These are phyloP conservation scores for Patella pellucida DNA, from an alignment of 2,888 invertebrate genomes.

Conservation along the genomic window DNA sequence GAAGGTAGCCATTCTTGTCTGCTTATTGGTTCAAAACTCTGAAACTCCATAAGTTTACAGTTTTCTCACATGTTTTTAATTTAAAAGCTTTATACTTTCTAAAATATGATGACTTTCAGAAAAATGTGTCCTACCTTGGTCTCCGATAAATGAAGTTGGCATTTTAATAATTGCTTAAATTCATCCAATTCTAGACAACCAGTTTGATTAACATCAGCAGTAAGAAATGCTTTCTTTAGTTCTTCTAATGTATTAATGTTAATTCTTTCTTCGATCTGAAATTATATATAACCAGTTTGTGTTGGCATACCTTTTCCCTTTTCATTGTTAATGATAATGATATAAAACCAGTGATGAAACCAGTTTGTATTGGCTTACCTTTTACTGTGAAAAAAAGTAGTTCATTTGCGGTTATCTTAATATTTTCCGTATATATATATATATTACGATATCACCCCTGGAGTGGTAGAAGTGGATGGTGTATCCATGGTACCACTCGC, in stretches of 20 bases:
- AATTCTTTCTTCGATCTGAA: conserved; percentile 70
- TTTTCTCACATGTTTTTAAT: background rate
- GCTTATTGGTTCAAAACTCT: too few species aligned
- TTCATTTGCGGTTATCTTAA: too few species aligned
- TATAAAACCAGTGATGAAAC: too few species aligned
- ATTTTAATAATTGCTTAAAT: conserved; percentile 67
- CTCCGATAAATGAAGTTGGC: conserved; percentile 57
- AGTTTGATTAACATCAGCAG: conserved; percentile 64
- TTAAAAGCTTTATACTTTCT: background rate
- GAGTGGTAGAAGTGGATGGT: too few species aligned
- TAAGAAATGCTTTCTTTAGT: conserved; percentile 66
- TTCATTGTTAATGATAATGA: too few species aligned
- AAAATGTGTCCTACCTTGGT: conserved; percentile 53
- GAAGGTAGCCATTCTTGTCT: too few species aligned
- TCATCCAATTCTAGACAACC: conserved; percentile 67
- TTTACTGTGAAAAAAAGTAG: too few species aligned
- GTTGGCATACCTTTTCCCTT: too few species aligned
- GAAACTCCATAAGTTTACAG: background rate
- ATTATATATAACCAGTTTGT: background rate
- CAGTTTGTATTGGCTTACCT: too few species aligned
- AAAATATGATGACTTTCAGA: background rate
- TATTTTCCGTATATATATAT: too few species aligned
- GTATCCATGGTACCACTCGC: too few species aligned
- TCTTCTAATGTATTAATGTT: conserved; percentile 68
- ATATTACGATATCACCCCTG: too few species aligned